Percentiles rank a stretch among this genome's conserved stretches.
Conservation (phyloP, 2,888 invertebrate species). For the Apoda limacodes region DNA sequence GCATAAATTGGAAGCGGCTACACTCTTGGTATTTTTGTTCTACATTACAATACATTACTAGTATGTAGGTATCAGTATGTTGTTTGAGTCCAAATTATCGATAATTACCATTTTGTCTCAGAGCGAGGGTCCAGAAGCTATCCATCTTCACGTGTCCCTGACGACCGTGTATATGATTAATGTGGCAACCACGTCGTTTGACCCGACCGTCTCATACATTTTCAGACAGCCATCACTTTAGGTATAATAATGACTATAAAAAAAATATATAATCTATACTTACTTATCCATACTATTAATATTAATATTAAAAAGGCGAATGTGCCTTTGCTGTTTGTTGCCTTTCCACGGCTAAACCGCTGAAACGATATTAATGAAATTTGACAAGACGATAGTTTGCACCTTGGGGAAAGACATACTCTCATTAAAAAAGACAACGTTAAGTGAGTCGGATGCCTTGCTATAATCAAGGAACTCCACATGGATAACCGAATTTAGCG, state of each 20-base stretch:
- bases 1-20: no score
- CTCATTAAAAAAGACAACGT: no score
- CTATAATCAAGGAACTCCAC: no score
- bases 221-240: conserved; percentile 4
- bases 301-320: not conserved
- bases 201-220: conserved; percentile 22
- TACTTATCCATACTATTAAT: not conserved
- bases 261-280: conserved; percentile 21
- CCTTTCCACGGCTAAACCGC: not conserved
- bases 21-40: no score
- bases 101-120: conserved; percentile 23
- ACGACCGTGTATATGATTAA: conserved; percentile 39
- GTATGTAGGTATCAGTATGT: no score
- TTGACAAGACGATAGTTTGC: not conserved
- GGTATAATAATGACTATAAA: conserved; percentile 5
- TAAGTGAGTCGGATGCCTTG: no score
- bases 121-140: conserved; percentile 14
- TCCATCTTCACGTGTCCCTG: conserved; percentile 27
- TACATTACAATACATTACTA: no score
- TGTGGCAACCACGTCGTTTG: conserved; percentile 30
- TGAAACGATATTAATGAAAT: no score
- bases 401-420: not conserved
- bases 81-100: conserved; percentile 17
- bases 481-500: no score
- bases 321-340: not conserved